These are phyloP conservation scores for Drosophila murphyi DNA, from an alignment of 1,140 invertebrate genomes.

Conservation along the genomic window DNA sequence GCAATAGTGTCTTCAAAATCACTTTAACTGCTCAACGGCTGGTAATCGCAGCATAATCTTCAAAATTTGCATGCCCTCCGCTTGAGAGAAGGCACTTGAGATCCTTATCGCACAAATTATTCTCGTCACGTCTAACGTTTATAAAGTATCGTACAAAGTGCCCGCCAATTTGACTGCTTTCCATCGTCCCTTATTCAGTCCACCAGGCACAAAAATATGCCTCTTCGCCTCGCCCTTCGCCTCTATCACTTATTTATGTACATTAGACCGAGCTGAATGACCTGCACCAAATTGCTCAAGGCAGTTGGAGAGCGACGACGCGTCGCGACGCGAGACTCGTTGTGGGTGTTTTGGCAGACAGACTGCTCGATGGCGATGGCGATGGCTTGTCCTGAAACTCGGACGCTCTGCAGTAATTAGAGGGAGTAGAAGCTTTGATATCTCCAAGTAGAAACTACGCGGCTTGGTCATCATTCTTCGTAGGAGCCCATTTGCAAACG, in stretches of 20 bases:
- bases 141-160: conserved; percentile 67
- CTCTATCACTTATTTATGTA: conserved; percentile 18
- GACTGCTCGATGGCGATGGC: conserved; percentile 25
- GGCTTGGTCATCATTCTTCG: conserved; percentile 28
- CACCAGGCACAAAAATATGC: conserved; percentile 13
- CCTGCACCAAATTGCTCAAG: conserved; percentile 69
- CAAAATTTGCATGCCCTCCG: conserved; percentile 81
- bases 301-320: conserved; percentile 63
- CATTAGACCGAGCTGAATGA: conserved; percentile 65
- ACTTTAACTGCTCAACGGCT: conserved; percentile 78
- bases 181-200: conserved; percentile 26
- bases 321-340: conserved; percentile 48
- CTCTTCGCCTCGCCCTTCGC: not conserved
- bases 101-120: conserved; percentile 82
- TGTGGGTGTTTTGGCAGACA: conserved; percentile 76
- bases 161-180: conserved; percentile 66
- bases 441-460: conserved; percentile 58
- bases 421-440: conserved; percentile 66
- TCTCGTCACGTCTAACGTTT: conserved; percentile 82
- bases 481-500: conserved; percentile 68
- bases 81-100: conserved; percentile 65
- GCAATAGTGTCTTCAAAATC: conserved; percentile 53
- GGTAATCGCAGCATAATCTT: conserved; percentile 83
- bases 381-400: conserved; percentile 48
- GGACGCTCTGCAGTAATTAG: conserved; percentile 65